Conservation (phyloP, 2,888 invertebrate genomes). For the Formica aserva region DNA sequence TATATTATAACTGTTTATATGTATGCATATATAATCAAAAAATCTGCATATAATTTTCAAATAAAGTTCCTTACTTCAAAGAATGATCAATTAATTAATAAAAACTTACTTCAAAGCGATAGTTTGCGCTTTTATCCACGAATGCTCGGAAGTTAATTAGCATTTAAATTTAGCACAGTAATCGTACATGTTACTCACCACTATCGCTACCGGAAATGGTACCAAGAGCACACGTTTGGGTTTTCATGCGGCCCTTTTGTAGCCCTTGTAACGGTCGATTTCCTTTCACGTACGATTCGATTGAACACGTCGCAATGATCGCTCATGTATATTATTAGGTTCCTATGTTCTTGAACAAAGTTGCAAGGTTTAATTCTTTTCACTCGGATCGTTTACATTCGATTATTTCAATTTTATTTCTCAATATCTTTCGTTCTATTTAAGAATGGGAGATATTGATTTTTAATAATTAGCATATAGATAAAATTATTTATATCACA, state of each 20-base stretch:
- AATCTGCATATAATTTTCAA: background rate
- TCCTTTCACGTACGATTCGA: slow-evolving; percentile 75
- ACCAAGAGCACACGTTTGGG: slow-evolving; percentile 33
- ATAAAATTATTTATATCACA: slow-evolving; percentile 6
- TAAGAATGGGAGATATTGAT: background rate
- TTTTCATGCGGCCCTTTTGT: slow-evolving; percentile 20
- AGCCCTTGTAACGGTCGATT: slow-evolving; percentile 66
- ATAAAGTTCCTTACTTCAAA: background rate
- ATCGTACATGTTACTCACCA: slow-evolving; percentile 52
- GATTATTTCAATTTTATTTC: slow-evolving; percentile 29
- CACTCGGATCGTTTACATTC: slow-evolving; percentile 59
- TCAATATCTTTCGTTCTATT: background rate
- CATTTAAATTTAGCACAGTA: slow-evolving; percentile 45
- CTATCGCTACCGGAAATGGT: slow-evolving; percentile 57
- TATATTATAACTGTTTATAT: no score
- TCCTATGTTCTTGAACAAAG: background rate
- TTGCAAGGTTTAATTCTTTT: slow-evolving; percentile 11
- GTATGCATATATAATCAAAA: background rate
- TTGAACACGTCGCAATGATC: slow-evolving; percentile 76
- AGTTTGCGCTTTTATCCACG: background rate
- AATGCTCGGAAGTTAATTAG: slow-evolving; percentile 45
- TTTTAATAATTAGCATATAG: background rate
- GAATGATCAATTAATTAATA: no score
- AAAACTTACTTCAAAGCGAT: background rate
- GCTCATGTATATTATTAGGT: slow-evolving; percentile 47